These are phyloP conservation scores for Penaeus chinensis DNA, from an alignment of 1,140 invertebrate species.

Conservation along the genomic window DNA sequence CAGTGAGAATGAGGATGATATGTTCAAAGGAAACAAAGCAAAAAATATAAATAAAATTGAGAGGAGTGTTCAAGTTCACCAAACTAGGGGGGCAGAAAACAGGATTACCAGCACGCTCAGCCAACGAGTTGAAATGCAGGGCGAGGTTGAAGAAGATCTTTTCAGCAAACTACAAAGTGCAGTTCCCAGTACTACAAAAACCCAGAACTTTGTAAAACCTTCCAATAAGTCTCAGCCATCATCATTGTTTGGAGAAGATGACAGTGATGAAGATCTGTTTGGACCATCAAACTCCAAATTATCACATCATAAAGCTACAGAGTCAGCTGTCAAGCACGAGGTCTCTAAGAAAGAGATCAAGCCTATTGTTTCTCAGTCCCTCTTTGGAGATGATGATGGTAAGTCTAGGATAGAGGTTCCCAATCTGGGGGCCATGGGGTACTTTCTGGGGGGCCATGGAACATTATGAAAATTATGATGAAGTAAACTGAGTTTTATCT, in stretches of 20 bases:
- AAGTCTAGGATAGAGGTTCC: not conserved
- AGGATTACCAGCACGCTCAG: too few relatives aligned
- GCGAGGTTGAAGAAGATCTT: not conserved
- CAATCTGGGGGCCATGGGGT: not conserved
- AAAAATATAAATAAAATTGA: too few relatives aligned
- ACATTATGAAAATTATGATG: too few relatives aligned
- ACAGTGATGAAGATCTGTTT: slow-evolving; percentile 54
- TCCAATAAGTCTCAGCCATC: not conserved
- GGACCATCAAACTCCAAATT: slow-evolving; percentile 21
- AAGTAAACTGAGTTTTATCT: too few relatives aligned
- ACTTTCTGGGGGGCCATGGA: not conserved
- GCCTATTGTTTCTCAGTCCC: not conserved
- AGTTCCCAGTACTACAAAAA: slow-evolving; percentile 14
- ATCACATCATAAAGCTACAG: not conserved
- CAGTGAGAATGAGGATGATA: slow-evolving; percentile 20
- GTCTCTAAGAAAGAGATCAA: not conserved
- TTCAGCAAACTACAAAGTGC: slow-evolving; percentile 25
- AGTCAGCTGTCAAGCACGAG: not conserved
- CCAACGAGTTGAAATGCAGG: not conserved
- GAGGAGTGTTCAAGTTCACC: too few relatives aligned
- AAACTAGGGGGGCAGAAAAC: too few relatives aligned
- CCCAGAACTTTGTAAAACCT: not conserved
- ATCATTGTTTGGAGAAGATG: slow-evolving; percentile 33
- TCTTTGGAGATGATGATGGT: slow-evolving; percentile 48
- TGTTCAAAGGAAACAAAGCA: not conserved